Evolutionary conservation across 2,113 vertebrate species (phyloP).

Genomic region (Pseudonaja textilis): DNA sequence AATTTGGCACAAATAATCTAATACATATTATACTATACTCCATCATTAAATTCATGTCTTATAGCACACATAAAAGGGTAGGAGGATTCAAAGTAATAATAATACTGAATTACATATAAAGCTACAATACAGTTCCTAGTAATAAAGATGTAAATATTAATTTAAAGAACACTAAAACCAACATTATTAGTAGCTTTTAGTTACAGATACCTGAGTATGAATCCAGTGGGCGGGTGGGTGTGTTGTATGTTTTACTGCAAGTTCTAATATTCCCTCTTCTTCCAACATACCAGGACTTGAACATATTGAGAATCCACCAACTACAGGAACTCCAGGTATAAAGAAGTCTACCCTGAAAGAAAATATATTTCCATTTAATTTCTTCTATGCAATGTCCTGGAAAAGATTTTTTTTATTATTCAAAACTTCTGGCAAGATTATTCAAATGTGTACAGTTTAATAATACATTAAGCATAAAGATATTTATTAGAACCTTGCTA

Average conservation of each 20-base stretch:
- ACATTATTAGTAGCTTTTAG: not conserved
- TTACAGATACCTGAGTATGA: slow-evolving; percentile 79
- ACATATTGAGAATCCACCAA: slow-evolving; percentile 95
- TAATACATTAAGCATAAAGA: not conserved
- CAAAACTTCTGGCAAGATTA: not conserved
- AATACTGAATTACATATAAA: not conserved
- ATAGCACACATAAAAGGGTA: not conserved
- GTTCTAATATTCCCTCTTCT: slow-evolving; percentile 82
- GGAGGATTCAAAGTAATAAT: not conserved
- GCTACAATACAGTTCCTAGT: not conserved
- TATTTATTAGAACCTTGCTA: not conserved
- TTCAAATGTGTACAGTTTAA: not conserved
- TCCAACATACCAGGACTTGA: slow-evolving; percentile 85
- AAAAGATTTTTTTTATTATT: not conserved
- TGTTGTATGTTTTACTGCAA: slow-evolving; percentile 85
- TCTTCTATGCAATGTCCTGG: not conserved
- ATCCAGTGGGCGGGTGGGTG: slow-evolving; percentile 92
- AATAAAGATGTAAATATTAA: not conserved
- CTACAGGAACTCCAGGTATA: slow-evolving; percentile 85
- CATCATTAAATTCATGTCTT: not conserved
- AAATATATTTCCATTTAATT: slow-evolving; percentile 2
- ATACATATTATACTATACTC: not conserved
- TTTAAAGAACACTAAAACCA: not conserved
- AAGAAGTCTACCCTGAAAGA: slow-evolving; percentile 90
- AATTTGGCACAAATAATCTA: not conserved